phyloP scores from a whole-genome alignment of 2,888 invertebrate species.

The Unio pictorum region DNA sequence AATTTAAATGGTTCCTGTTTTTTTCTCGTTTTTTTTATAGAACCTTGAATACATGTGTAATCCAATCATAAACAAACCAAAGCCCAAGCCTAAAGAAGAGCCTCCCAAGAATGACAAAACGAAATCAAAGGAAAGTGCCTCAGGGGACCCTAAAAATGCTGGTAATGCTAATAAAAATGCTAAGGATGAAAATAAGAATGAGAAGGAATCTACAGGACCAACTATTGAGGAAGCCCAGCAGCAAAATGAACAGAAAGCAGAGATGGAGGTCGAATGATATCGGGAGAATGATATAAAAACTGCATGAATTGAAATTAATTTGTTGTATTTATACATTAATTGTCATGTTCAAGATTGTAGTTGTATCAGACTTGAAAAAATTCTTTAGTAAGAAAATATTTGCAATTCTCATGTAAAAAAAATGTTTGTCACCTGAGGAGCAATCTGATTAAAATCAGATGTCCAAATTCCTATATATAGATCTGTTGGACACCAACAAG shows the following conservation, averaged over 20 bases:
- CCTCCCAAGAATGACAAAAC: slow-evolving; percentile 67
- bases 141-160: slow-evolving; percentile 13
- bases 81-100: slow-evolving; percentile 93
- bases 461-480: too few relatives aligned
- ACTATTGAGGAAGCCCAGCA: slow-evolving; percentile 13
- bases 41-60: slow-evolving; percentile 75
- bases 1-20: neutral
- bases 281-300: neutral
- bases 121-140: neutral
- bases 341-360: too few relatives aligned
- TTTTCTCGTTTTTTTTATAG: slow-evolving; percentile 64
- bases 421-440: too few relatives aligned
- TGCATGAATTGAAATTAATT: too few relatives aligned
- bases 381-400: too few relatives aligned
- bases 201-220: neutral
- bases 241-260: slow-evolving; percentile 29
- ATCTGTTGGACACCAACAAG: too few relatives aligned
- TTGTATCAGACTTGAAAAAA: too few relatives aligned
- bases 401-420: too few relatives aligned
- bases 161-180: slow-evolving; percentile 20
- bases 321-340: too few relatives aligned
- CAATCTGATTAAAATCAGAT: too few relatives aligned
- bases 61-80: slow-evolving; percentile 91
- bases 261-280: slow-evolving; percentile 66
- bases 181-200: slow-evolving; percentile 3